Evolutionary conservation across 2,797 vertebrate genomes (phyloP), one percentile per base, ranked within the genome.

Genomic region (Mormyrus hasselquistii): DNA sequence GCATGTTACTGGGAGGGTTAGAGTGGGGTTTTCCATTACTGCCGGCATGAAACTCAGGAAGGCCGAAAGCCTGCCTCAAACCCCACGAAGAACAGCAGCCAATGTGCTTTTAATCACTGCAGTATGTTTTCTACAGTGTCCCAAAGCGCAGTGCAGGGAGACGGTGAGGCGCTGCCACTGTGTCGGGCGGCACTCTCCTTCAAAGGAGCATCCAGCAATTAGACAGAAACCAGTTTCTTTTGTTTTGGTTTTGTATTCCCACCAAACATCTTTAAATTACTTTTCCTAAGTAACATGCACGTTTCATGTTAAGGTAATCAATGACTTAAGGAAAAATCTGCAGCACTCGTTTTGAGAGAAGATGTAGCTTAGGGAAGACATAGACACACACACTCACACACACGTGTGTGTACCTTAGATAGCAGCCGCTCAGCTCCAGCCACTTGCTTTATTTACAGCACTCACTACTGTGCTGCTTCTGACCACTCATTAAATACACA

Each of bases 91-190:
- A 69, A 29, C 79, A 59, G 84, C 89, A 73, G 86, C 22, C 76
- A 89, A 90, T 90, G 87, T 93, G 90, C 87, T 92, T 90, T 91
- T 93, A 91, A 91, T 91, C 55, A 84, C 79, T 73, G 86, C 89
- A 90, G 79, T 87, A 41, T 92, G 91, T 90, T 92, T 91, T 90
- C 69, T 89, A 25, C 76, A 49, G 69, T 79, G 50, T 87, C 90
- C 57, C 87, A 89, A 59, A 90, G 41, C 84, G 19, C 84, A 86
- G 47, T 53, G 52, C 53, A 59, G 16, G 16, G 50, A 41, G 29
- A 19, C 16, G 0, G 14, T 2, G 29, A 73, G 65, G 19, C 44
- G 8, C 41, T 84, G 7, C 1, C 38, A 12, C 83, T 22, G 49
- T 38, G 49, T 29, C 22, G 50, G 84, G 25, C 1, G 14, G 22